Base-by-base conservation (phyloP, 2,797 vertebrate species). In the Paratrypauchen microcephalus region DNA sequence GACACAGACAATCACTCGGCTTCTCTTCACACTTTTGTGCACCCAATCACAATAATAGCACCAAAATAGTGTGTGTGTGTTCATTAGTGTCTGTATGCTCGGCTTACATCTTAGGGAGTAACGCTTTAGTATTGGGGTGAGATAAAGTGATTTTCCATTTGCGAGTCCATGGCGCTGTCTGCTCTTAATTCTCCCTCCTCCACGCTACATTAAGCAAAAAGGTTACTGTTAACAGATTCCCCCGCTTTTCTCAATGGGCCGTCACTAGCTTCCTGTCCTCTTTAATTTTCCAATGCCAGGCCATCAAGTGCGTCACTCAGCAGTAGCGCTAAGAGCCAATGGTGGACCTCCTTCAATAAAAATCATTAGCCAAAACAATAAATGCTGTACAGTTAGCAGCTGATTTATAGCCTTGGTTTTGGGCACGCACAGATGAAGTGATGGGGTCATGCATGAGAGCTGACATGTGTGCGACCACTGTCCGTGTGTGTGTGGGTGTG, bases 71-170 rank as follows among this genome's bases (percentile, higher is more conserved):
- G 18, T 52, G 48, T 52, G 18, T 26, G 9, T 52, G 77, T 13
- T 66, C 66, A 58, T 73, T 58, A 76, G 75, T 75, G 77, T 71
- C 62, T 74, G 77, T 69, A 69, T 79, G 76, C 73, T 80, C 75
- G 82, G 87, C 85, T 86, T 87, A 83, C 79, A 82, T 84, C 80
- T 80, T 84, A 68, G 18, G 73, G 72, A 88, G 87, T 90, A 85
- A 89, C 87, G 88, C 88, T 91, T 88, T 83, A 84, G 88, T 81
- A 84, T 32, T 86, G 86, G 88, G 88, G 86, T 74, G 60, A 83
- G 92, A 92, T 89, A 83, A 85, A 94, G 92, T 87, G 92, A 92
- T 93, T 94, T 94, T 94, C 94, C 94, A 92, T 94, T 86, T 83
- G 79, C 79, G 77, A 73, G 81, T 65, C 59, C 69, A 15, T 75